Base-by-base conservation (phyloP, 2,797 vertebrate genomes). In the Buceros bicornis region DNA sequence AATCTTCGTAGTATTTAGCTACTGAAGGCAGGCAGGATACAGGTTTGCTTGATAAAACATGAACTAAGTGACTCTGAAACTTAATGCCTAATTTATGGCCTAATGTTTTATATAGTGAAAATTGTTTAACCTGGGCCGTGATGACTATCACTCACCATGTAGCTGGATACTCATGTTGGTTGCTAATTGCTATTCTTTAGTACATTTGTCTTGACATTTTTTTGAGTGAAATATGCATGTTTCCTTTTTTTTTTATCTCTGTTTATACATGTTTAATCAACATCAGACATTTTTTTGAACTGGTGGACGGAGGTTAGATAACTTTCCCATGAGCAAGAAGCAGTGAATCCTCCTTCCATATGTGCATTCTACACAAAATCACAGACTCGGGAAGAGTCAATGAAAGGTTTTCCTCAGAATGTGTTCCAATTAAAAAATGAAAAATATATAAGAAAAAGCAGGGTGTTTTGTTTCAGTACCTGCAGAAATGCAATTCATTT, bases 241-340 rank as follows among this genome's bases (percentile, higher is more conserved):
- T 94, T 94, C 42, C 35, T 70, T 66, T 81, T 80, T 83, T 83
- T 57, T 47, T 17, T n/a, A 87, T n/a, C 26, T 94, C 28, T 96
- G 93, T 96, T 96, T 97, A 93, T 87, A 92, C 84, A 94, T 92
- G 91, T 96, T 95, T 94, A 94, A 91, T 97, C 94, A 95, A 94
- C 92, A 96, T 77, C 57, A 89, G 89, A 85, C 76, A 84, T 93
- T 82, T 91, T 93, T 95, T 89, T 96, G 93, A 96, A 94, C 90
- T 95, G 45, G 60, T 89, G 64, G 66, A 87, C 1, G 0, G 74
- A 85, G 53, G 82, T 87, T 95, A 91, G 93, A 93, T 87, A 82
- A 82, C 71, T 96, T 96, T 96, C 96, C 91, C 95, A 95, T 96
- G 91, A 93, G 19, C 82, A 71, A 96, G 61, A 67, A 74, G 37